These are phyloP conservation scores for Dicrostonyx torquatus DNA, from an alignment of 2,797 vertebrate species.

Conservation along the genomic window DNA sequence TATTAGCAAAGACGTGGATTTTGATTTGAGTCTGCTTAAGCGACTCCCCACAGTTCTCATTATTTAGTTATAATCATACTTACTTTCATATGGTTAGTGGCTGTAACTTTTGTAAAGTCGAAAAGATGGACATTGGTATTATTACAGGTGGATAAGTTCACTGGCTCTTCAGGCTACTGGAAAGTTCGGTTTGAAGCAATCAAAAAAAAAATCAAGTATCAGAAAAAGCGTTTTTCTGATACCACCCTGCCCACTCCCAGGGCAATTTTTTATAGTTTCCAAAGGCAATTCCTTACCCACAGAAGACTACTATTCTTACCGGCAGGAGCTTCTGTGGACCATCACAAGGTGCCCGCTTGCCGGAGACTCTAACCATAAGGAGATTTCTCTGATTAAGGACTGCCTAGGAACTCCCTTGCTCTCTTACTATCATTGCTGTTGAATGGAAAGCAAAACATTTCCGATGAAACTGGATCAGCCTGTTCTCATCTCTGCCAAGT, in stretches of 20 bases:
- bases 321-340: background rate
- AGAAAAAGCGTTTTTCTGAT: background rate
- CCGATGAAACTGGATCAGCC: constrained; percentile 73
- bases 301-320: background rate
- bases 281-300: background rate
- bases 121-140: background rate
- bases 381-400: constrained; percentile 13
- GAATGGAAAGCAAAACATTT: constrained; percentile 68
- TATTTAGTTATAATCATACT: background rate
- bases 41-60: background rate
- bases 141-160: background rate
- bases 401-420: background rate
- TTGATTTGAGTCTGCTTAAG: constrained; percentile 8
- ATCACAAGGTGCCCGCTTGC: background rate
- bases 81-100: background rate
- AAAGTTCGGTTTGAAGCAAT: background rate
- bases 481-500: constrained; percentile 71
- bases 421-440: constrained; percentile 44
- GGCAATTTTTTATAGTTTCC: constrained; percentile 6
- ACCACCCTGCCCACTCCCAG: no score
- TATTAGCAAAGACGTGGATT: background rate
- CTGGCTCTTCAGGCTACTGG: constrained; percentile 24
- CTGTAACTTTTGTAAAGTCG: constrained; percentile 28
- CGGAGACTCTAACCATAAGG: background rate
- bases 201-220: no score